Conservation (phyloP, 2,888 invertebrate species). For the Cistogaster globosa region DNA sequence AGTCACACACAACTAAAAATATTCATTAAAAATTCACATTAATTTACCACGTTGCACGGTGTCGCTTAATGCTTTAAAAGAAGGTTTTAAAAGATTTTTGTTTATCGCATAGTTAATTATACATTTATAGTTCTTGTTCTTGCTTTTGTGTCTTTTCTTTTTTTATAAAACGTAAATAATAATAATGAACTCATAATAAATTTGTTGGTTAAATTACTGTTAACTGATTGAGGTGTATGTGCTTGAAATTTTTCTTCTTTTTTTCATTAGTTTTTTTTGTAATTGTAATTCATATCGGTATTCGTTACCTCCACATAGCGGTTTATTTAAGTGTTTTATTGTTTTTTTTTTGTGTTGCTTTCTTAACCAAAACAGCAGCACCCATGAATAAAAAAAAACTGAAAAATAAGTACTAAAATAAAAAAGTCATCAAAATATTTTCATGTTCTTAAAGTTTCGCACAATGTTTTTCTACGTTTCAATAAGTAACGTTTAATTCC, state of each 20-base stretch:
- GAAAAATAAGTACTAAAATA: slow-evolving; percentile 16
- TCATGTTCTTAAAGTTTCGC: slow-evolving; percentile 54
- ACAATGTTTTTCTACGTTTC: neutral
- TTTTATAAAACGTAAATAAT: slow-evolving; percentile 24
- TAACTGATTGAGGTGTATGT: slow-evolving; percentile 43
- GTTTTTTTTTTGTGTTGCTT: neutral
- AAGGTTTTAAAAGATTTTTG: slow-evolving; percentile 8
- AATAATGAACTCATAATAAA: slow-evolving; percentile 42
- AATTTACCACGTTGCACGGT: slow-evolving; percentile 43
- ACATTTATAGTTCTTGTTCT: neutral
- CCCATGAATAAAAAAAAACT: slow-evolving; percentile 31
- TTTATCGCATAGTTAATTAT: slow-evolving; percentile 61
- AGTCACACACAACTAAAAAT: neutral
- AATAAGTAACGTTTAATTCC: neutral
- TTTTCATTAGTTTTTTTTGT: slow-evolving; percentile 28
- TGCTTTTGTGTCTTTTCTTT: slow-evolving; percentile 3
- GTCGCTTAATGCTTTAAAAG: neutral
- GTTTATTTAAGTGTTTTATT: slow-evolving; percentile 49
- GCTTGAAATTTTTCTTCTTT: neutral
- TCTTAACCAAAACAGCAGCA: slow-evolving; percentile 36
- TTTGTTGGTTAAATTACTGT: slow-evolving; percentile 64
- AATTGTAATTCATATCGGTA: slow-evolving; percentile 66
- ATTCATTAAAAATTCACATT: slow-evolving; percentile 35
- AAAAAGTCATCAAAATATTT: slow-evolving; percentile 61
- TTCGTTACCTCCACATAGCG: slow-evolving; percentile 67